These are phyloP conservation scores for Labia minor DNA, from an alignment of 2,888 invertebrate species.

Conservation along the genomic window DNA sequence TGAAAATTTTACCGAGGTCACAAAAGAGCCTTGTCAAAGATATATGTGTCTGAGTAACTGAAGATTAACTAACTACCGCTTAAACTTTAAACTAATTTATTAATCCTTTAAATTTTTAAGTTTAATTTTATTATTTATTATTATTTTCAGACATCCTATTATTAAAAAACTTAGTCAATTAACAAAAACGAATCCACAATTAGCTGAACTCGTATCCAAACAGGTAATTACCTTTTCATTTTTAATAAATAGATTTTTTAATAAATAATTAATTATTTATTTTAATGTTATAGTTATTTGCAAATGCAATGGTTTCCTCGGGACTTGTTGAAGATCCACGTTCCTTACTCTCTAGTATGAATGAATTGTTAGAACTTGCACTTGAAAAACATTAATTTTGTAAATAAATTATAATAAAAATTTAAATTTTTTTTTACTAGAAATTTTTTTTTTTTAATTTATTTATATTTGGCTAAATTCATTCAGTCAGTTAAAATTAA, in stretches of 20 bases:
- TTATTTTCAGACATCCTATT: constrained; percentile 62
- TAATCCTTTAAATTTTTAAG: not conserved
- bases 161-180: constrained; percentile 77
- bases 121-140: constrained; percentile 31
- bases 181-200: constrained; percentile 58
- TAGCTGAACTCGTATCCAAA: constrained; percentile 73
- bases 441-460: not conserved
- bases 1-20: too few relatives aligned
- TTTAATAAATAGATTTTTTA: not conserved
- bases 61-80: too few relatives aligned
- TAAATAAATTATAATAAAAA: constrained; percentile 13
- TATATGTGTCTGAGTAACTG: too few relatives aligned
- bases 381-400: constrained; percentile 57
- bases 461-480: not conserved
- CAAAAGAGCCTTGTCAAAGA: too few relatives aligned
- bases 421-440: not conserved
- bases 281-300: constrained; percentile 57
- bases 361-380: constrained; percentile 69
- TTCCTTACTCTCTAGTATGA: constrained; percentile 71
- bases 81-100: too few relatives aligned
- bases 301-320: constrained; percentile 90
- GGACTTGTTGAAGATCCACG: constrained; percentile 88
- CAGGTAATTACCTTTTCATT: constrained; percentile 47
- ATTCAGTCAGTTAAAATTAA: not conserved
- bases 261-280: not conserved